Percentiles rank a stretch among this genome's conserved stretches.
Conservation (phyloP, 2,113 vertebrate genomes). For the Xiphorhynchus elegans region DNA sequence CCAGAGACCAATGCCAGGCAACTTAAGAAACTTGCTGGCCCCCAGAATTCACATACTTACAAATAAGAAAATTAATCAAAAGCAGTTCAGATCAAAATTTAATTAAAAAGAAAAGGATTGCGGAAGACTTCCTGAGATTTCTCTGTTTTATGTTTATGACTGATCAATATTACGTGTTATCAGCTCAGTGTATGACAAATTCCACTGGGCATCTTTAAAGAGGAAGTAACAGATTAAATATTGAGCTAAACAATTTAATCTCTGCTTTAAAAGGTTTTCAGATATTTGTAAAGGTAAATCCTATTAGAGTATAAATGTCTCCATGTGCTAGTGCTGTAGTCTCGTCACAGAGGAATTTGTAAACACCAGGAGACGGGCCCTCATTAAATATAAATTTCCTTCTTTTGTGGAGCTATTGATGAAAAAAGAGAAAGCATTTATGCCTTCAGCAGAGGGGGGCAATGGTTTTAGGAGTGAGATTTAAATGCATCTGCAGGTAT, state of each 20-base stretch:
- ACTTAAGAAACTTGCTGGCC: slow-evolving; percentile 78
- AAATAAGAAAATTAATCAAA: slow-evolving; percentile 84
- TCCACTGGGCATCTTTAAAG: slow-evolving; percentile 79
- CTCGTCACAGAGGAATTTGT: slow-evolving; percentile 65
- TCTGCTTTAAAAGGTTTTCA: slow-evolving; percentile 78
- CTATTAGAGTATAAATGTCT: slow-evolving; percentile 71
- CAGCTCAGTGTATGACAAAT: slow-evolving; percentile 74
- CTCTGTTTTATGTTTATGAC: slow-evolving; percentile 76
- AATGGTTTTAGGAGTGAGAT: background rate
- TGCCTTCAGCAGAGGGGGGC: background rate
- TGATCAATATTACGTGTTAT: slow-evolving; percentile 77
- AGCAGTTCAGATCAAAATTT: slow-evolving; percentile 81
- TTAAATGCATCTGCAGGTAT: background rate
- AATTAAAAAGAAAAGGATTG: slow-evolving; percentile 78
- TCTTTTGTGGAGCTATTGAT: slow-evolving; percentile 53
- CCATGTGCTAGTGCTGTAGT: slow-evolving; percentile 51
- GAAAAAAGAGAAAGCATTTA: slow-evolving; percentile 11
- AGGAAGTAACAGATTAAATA: slow-evolving; percentile 86
- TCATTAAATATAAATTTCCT: slow-evolving; percentile 69
- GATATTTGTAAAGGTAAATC: slow-evolving; percentile 82
- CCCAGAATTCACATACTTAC: slow-evolving; percentile 77
- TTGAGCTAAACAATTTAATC: slow-evolving; percentile 84
- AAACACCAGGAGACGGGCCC: slow-evolving; percentile 64
- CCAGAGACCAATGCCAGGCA: slow-evolving; percentile 77
- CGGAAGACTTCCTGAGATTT: slow-evolving; percentile 66